A percentile compares a stretch with the other conserved stretches of the same genome.
These are phyloP conservation scores for Diplosoma virens DNA, from an alignment of 23 tunicate species.

Conservation along the genomic window DNA sequence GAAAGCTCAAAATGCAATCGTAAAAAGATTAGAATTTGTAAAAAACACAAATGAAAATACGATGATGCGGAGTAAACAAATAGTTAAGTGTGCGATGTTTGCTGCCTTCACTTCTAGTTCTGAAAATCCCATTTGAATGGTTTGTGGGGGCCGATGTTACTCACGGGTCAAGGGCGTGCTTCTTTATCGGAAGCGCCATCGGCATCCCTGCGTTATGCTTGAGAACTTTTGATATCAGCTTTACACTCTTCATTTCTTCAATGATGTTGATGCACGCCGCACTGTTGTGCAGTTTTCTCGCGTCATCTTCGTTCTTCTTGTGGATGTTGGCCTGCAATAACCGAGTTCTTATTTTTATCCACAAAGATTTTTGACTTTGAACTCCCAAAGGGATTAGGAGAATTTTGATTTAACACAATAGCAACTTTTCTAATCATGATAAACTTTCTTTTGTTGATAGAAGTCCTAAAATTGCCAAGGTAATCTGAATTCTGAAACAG, in stretches of 20 bases:
- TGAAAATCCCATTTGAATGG: no score
- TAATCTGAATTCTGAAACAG: background rate
- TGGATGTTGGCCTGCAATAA: constrained; percentile 27
- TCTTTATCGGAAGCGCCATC: background rate
- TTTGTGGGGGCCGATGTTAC: no score
- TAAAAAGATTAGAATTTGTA: no score
- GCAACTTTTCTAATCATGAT: no score
- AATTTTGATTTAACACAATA: no score
- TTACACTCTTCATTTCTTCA: constrained; percentile 35
- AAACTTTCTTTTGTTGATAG: background rate
- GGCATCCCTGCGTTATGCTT: background rate
- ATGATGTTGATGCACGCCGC: constrained; percentile 57
- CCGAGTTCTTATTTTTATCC: background rate
- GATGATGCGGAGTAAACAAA: no score
- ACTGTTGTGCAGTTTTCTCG: constrained; percentile 42
- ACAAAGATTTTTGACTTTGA: no score
- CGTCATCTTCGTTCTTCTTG: constrained; percentile 23
- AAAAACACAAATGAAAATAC: no score
- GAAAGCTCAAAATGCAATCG: no score
- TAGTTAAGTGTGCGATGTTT: no score
- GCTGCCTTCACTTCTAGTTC: no score
- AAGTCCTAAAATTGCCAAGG: background rate
- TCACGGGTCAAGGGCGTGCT: constrained; percentile 20
- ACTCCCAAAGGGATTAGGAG: no score
- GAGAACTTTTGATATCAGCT: constrained; percentile 22